Base-by-base conservation (phyloP, 2,888 invertebrate species). In the Candidula unifasciata region DNA sequence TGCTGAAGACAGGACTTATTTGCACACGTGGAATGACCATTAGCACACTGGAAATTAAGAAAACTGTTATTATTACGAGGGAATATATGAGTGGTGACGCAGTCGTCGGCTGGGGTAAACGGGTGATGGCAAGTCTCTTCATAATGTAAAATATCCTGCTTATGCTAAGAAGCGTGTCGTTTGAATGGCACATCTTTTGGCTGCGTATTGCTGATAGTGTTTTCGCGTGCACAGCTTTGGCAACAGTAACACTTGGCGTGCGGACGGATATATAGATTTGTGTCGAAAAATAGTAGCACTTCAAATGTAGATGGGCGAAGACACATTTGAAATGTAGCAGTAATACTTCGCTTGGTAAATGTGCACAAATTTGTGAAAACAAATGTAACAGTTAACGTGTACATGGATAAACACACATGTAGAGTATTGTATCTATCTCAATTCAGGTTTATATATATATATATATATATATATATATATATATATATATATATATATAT, bases 51-150 rank as follows among this genome's bases (percentile, higher is more conserved):
- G 76, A 80, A 82, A 85, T 85, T 86, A 86, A 77, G 82, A 76
- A 86, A 85, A 85, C 82, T 85, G 85, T 87, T 87, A 81, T 80
- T 83, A 86, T 85, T 87, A 76, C 80, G 76, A 54, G 69, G 80
- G 84, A 87, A 86, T 86, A 86, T 84, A 86, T 87, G 85, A 85
- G 77, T 68, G 66, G 52, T 66, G 82, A 76, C 21, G 68, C 76
- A 73, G 57, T 76, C 54, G 64, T 64, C 66, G 52, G 68, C 77
- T 54, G 18, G 30, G 52, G 81, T 81, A 57, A 82, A 68, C 82
- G 76, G 60, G 37, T 82, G 82, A 77, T 54, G 76, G 68, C 24
- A 57, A 52, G 37, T 66, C 57, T 78, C 64, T 57, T 37, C 57
- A 37, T 78, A 21, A 33, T 77, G 16, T 60, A 37, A 44, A 66